A percentile compares a stretch with the other conserved stretches of the same genome.
These are phyloP conservation scores for Oreonectes daqikongensis DNA, from an alignment of 2,797 vertebrate species.

Conservation along the genomic window DNA sequence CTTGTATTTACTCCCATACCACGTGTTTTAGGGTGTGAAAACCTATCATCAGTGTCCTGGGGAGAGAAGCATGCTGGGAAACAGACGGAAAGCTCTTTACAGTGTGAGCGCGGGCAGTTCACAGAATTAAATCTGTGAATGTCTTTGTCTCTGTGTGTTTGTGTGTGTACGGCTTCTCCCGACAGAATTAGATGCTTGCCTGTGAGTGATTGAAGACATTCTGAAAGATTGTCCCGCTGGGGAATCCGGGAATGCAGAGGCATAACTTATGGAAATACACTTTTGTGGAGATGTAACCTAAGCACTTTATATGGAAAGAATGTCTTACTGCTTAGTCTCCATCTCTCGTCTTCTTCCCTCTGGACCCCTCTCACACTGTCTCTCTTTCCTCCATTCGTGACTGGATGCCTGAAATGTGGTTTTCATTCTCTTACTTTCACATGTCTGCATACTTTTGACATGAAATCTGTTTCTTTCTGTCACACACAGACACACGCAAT, in stretches of 20 bases:
- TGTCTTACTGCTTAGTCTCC: slow-evolving; percentile 52
- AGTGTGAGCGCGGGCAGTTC: not conserved
- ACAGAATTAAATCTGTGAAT: not conserved
- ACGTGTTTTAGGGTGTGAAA: not conserved
- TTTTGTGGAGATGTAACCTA: slow-evolving; percentile 58
- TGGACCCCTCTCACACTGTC: slow-evolving; percentile 4
- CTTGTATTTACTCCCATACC: not conserved
- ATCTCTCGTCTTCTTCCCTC: slow-evolving; percentile 14
- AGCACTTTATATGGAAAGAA: slow-evolving; percentile 68
- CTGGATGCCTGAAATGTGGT: slow-evolving; percentile 53
- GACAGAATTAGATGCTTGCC: slow-evolving; percentile 1
- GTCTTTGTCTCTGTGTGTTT: slow-evolving; percentile 14
- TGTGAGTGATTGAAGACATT: slow-evolving; percentile 38
- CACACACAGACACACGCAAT: not conserved
- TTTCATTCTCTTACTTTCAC: slow-evolving; percentile 51
- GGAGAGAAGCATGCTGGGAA: slow-evolving; percentile 9
- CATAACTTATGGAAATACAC: slow-evolving; percentile 63
- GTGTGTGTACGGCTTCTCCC: slow-evolving; percentile 1
- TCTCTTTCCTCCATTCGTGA: slow-evolving; percentile 32
- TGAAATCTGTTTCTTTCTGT: slow-evolving; percentile 43
- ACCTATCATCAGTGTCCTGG: not conserved
- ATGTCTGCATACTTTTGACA: slow-evolving; percentile 56
- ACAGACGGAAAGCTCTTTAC: not conserved
- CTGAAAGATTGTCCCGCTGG: slow-evolving; percentile 59
- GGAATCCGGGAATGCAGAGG: slow-evolving; percentile 53